Conservation (phyloP, 2,888 invertebrate genomes). For the Eristalis pertinax region DNA sequence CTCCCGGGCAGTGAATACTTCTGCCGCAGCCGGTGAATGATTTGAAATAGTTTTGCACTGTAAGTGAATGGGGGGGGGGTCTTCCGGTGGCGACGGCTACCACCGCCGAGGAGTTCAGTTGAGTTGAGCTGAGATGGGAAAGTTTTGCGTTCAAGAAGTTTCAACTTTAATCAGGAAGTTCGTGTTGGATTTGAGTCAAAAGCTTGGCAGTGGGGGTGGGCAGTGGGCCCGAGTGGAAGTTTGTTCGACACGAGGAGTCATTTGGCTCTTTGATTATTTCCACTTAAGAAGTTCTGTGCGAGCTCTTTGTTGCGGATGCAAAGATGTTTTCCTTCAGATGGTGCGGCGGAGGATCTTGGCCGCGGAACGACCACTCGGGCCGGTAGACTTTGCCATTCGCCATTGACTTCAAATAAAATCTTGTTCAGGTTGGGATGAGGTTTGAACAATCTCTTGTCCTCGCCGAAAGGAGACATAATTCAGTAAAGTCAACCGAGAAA, state of each 20-base stretch:
- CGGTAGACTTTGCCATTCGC: too few species aligned
- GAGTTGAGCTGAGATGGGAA: neutral
- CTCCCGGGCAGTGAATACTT: neutral
- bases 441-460: too few species aligned
- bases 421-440: too few species aligned
- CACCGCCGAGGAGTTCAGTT: neutral
- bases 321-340: neutral
- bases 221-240: neutral
- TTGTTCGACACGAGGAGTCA: neutral
- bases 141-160: neutral
- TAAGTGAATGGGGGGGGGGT: neutral
- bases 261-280: neutral
- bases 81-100: neutral
- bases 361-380: too few species aligned
- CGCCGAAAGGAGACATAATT: too few species aligned
- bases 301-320: neutral
- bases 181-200: neutral
- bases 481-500: too few species aligned
- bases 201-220: neutral
- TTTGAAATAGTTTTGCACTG: conserved; percentile 11
- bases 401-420: too few species aligned
- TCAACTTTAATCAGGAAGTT: neutral
- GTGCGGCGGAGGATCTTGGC: neutral
- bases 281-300: neutral
- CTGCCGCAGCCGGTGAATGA: neutral